Conservation (phyloP, 2,113 vertebrate species). For the Calyptomena viridis region DNA sequence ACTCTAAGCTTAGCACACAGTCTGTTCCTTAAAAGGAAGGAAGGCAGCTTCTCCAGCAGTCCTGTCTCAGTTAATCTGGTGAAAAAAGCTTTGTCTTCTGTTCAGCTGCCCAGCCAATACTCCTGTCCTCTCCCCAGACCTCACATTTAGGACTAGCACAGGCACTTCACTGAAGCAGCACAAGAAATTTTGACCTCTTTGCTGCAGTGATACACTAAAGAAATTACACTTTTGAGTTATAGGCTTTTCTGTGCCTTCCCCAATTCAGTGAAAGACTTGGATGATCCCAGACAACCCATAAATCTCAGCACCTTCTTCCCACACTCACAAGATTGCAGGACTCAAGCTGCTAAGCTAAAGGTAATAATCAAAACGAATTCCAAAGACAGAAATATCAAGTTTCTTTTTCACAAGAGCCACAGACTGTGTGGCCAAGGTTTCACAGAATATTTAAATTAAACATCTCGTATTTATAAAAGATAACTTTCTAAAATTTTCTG, state of each 20-base stretch:
- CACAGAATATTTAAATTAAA: too few relatives aligned
- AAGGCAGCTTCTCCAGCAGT: not conserved
- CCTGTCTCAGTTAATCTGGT: not conserved
- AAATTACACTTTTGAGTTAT: not conserved
- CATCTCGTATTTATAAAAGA: not conserved
- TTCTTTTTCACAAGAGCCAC: not conserved
- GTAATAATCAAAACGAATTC: not conserved
- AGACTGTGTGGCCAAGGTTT: not conserved
- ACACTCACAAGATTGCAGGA: not conserved
- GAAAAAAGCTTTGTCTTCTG: not conserved
- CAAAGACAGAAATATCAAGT: not conserved
- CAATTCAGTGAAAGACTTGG: not conserved
- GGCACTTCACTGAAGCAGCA: too few relatives aligned
- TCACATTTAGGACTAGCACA: not conserved
- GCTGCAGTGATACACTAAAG: not conserved
- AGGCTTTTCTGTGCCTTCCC: not conserved
- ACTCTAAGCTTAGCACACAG: not conserved
- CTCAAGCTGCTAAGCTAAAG: not conserved
- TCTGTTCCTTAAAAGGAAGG: not conserved
- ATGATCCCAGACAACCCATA: not conserved
- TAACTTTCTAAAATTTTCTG: not conserved
- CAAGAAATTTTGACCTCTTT: not conserved
- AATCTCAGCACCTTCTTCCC: not conserved
- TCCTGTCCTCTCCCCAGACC: not conserved
- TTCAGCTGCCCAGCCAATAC: not conserved